Base-by-base conservation (phyloP, 2,888 invertebrate species). In the Drosophila picticornis region DNA sequence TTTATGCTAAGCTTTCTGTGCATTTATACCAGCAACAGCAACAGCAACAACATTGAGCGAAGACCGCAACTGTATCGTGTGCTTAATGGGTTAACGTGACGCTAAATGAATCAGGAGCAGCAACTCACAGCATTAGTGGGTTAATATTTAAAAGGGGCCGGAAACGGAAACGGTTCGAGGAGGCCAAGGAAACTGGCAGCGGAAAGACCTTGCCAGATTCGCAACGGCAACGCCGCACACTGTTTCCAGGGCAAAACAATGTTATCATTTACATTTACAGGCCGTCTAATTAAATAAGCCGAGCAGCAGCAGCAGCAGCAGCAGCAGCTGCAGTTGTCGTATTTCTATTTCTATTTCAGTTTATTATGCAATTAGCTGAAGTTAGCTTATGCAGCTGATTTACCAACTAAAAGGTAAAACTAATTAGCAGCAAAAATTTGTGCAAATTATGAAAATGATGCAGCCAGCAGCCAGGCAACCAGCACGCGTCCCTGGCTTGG, bases 51-150 rank as follows among this genome's bases (percentile, higher is more conserved):
- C 40, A 48, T 19, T 0, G 16, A 61, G 34, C 19, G 22, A 40
- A 46, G 31, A 71, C 65, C 70, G 68, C 72, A 77, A 73, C 72
- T 77, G 85, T 76, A 88, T 80, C 88, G 65, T 75, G 59, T 73
- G 84, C 85, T 90, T 88, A 86, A 90, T 86, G 85, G 85, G 85
- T 90, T 88, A 86, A 88, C 85, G 88, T 90, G 88, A 88, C 80
- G 90, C 88, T 88, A 85, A 88, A 88, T 90, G 85, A 86, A 86
- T 90, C 88, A 90, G 72, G 69, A 62, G 65, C 60, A 46, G 67
- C 55, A 75, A 75, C 58, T 64, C 38, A 61, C 51, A 71, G 75
- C 77, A 83, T 90, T 88, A 83, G 84, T 81, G 79, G 89, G 86
- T 83, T 87, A 88, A 87, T 87, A 86, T 88, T 86, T 88, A 77